Conservation (phyloP, 2,113 vertebrate species). For the Lepisosteus oculatus region DNA sequence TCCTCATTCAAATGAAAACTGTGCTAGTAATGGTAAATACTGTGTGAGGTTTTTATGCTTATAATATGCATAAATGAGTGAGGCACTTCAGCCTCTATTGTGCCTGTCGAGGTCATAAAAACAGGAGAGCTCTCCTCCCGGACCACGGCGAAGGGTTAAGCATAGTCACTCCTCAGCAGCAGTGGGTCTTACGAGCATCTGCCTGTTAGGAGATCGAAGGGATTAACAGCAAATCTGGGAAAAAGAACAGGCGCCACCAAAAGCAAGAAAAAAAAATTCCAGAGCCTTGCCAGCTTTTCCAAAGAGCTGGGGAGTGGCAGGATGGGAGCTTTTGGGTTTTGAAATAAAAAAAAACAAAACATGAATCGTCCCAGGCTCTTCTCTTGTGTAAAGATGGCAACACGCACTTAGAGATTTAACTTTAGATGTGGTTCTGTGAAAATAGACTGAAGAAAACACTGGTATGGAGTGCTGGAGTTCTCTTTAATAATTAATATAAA, state of each 20-base stretch:
- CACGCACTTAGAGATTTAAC: too few species aligned
- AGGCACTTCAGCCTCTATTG: too few species aligned
- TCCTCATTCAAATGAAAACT: too few species aligned
- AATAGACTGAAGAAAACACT: too few species aligned
- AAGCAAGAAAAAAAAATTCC: slow-evolving; percentile 7
- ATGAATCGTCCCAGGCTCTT: neutral
- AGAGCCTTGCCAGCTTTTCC: slow-evolving; percentile 16
- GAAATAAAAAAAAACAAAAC: neutral
- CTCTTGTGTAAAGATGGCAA: neutral
- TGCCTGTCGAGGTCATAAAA: too few species aligned
- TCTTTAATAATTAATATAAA: too few species aligned
- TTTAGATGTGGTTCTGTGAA: too few species aligned
- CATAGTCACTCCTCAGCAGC: neutral
- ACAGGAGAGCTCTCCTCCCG: too few species aligned
- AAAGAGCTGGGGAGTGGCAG: neutral
- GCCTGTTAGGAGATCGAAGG: neutral
- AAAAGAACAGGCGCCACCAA: slow-evolving; percentile 15
- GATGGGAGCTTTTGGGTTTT: neutral
- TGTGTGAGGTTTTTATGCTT: too few species aligned
- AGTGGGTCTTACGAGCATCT: neutral
- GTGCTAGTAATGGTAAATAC: too few species aligned
- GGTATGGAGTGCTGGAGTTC: too few species aligned
- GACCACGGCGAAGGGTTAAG: neutral
- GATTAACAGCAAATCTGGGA: slow-evolving; percentile 8
- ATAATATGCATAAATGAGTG: too few species aligned